phyloP scores from a whole-genome alignment of 53 echinoderm and acorn worm genomes.

The Crossaster papposus region DNA sequence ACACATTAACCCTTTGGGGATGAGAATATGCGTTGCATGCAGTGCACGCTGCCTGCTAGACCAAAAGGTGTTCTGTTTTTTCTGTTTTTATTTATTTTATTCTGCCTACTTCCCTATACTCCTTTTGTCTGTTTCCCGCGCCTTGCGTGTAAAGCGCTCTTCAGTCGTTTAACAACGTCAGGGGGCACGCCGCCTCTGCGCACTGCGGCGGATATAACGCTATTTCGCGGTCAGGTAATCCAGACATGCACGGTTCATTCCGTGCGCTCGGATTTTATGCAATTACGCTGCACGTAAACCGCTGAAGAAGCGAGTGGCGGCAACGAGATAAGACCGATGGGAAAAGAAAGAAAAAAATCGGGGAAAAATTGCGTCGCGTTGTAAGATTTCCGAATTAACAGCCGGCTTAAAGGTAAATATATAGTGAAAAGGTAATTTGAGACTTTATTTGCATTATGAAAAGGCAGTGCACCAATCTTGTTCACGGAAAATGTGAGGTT shows the following conservation, averaged over 20 bases:
- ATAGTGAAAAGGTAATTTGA: neutral
- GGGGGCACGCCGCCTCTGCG: neutral
- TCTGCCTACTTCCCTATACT: neutral
- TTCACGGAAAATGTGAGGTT: too few relatives aligned
- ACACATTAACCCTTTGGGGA: conserved; percentile 60
- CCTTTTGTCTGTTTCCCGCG: too few relatives aligned
- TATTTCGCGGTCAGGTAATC: conserved; percentile 41
- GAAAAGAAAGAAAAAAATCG: neutral
- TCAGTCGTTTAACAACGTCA: neutral
- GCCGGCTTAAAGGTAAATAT: neutral
- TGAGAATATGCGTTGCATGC: neutral
- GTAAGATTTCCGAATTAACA: neutral
- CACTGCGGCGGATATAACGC: conserved; percentile 25
- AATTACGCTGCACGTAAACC: conserved; percentile 16
- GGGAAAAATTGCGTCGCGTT: neutral
- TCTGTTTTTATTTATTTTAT: too few relatives aligned
- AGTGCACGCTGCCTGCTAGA: neutral
- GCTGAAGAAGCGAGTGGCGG: conserved; percentile 32
- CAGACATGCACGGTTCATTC: conserved; percentile 29
- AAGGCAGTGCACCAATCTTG: too few relatives aligned
- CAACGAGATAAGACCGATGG: conserved; percentile 8
- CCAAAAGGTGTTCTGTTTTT: conserved; percentile 2
- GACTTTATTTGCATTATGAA: neutral
- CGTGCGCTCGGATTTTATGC: conserved; percentile 27
- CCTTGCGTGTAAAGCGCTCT: neutral